Evolutionary conservation across 2,888 invertebrate species (phyloP).

Genomic region (Melanophora roralis): DNA sequence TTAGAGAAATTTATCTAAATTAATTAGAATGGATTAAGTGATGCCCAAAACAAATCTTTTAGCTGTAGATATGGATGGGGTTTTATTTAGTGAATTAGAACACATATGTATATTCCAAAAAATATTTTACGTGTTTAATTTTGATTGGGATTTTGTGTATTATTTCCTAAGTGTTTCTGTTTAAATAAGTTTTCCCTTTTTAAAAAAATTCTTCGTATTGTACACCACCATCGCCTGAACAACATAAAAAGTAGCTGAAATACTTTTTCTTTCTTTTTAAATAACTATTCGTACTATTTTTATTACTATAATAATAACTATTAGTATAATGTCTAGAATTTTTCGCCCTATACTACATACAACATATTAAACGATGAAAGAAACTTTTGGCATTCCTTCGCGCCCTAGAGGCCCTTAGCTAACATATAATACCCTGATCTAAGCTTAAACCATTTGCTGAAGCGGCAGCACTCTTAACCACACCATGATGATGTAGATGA

Average conservation of each 20-base stretch:
- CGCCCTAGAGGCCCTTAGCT: conserved; percentile 77
- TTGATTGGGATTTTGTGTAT: no score
- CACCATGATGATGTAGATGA: conserved; percentile 69
- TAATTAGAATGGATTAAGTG: no score
- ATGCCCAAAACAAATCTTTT: no score
- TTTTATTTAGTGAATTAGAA: no score
- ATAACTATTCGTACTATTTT: conserved; percentile 53
- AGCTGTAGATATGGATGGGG: no score
- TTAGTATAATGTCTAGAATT: conserved; percentile 40
- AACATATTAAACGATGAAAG: conserved; percentile 76
- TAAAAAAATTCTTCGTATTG: conserved; percentile 58
- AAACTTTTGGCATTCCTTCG: conserved; percentile 77
- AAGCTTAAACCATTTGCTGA: conserved; percentile 75
- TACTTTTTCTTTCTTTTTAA: conserved; percentile 57
- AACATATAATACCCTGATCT: conserved; percentile 78
- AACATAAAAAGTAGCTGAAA: conserved; percentile 59
- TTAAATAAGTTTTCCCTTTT: background rate
- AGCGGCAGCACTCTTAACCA: conserved; percentile 71
- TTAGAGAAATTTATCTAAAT: no score
- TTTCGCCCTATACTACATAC: conserved; percentile 72
- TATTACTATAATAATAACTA: conserved; percentile 12
- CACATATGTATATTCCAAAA: no score
- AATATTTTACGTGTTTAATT: no score
- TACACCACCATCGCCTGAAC: conserved; percentile 57
- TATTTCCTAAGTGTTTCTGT: background rate